Base-by-base conservation (phyloP, 2,797 vertebrate species). In the Enteromius thamalakanensis region DNA sequence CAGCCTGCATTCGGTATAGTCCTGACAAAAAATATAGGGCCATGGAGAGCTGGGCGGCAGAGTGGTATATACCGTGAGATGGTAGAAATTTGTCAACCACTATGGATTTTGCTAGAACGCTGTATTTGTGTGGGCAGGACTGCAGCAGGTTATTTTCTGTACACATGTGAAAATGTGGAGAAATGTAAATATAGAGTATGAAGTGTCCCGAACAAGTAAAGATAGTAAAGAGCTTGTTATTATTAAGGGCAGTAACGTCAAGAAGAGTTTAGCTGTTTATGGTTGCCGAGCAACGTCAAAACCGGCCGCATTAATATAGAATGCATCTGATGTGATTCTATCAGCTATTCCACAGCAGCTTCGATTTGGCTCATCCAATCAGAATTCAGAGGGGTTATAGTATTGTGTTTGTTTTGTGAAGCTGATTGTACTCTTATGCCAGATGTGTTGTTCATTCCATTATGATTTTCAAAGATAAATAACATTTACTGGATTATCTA, bases 1-100 rank as follows among this genome's bases (percentile, higher is more conserved):
- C 88, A 89, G 86, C 76, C 77, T 23, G 19, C 51, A 55, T 75
- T 68, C 65, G 23, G 74, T 84, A 80, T 55, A 84, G 65, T 51
- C 64, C 75, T 79, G 78, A 84, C 67, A 77, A 62, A 49, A 23
- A 69, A 37, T 69, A 60, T 55, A 58, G 32, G 32, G 40, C 34
- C 47, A 1, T 11, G 53, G n/a, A 60, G 47, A 40, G 55, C 37
- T 15, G 37, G 68, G 40, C 17, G 23, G 4, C 19, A 5, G 45
- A 37, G 45, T 11, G 47, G 72, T 68, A 81, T 47, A 81, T 23
- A 15, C 17, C 3, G 40, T 8, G 71, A 32, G 4, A 19, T 45
- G 45, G 19, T 47, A 19, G 14, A 81, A 19, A 72, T 21, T 2
- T 17, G 29, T 64, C 21, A 70, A 19, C 21, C n/a, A 1, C 19